Base-by-base conservation (phyloP, 2,113 vertebrate species). In the Podocnemis expansa region DNA sequence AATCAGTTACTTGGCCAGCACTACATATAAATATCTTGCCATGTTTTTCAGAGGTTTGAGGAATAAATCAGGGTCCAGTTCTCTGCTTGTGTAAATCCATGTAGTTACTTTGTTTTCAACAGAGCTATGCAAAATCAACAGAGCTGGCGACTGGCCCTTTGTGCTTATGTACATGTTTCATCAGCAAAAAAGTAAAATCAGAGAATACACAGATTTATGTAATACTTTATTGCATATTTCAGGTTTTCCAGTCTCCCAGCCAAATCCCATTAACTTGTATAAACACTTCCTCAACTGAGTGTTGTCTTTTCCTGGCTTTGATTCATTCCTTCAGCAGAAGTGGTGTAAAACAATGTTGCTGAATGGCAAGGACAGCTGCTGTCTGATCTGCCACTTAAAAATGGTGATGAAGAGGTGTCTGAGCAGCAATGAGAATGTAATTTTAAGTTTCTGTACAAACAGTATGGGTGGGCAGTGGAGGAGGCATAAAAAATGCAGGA, bases 271-370 rank as follows among this genome's bases (percentile, higher is more conserved):
- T 60, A 47, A 31, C 67, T n/a, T 87, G 29, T 38, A 78, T 49
- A 51, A 87, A 54, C 38, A 38, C 16, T 82, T 47, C 49, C 45
- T 78, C 24, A 12, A n/a, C 34, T 29, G 34, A 60, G 78, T 22
- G 73, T 34, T 82, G 54, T 51, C 58, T 56, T 43, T 67, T 67
- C 14, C 51, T n/a, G n/a, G 14, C 45, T 82, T 81, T 86, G 63
- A 86, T 67, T 83, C 70, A 45, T 87, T 87, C 79, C 25, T 85
- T 95, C 84, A 55, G 29, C 88, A 88, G 31, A 94, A 78, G 10
- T 55, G 19, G 55, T 81, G 14, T 82, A 90, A 94, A 93, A 78
- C 38, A 22, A 12, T 81, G 13, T 31, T 5, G 4, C 63, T n/a
- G 52, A 34, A 49, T 34, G 13, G 78, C 87, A 8, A 16, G 22